Percentiles rank a stretch among this genome's conserved stretches.
Conservation (phyloP, 2,888 invertebrate genomes). For the Eristalinus aeneus region DNA sequence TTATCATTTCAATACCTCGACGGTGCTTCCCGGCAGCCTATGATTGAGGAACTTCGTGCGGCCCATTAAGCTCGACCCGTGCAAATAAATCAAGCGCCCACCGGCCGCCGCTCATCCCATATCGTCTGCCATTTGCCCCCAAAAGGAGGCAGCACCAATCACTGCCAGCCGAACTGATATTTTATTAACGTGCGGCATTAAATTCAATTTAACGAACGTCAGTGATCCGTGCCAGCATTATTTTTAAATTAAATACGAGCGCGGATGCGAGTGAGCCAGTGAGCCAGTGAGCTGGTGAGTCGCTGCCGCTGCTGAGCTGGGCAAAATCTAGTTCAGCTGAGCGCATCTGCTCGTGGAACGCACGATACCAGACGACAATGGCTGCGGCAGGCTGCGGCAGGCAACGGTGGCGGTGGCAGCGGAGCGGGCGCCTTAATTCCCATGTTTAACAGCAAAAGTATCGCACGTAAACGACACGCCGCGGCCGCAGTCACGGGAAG, state of each 20-base stretch:
- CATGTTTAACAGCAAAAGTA: slow-evolving; percentile 68
- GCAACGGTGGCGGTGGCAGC: not conserved
- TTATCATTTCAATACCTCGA: slow-evolving; percentile 52
- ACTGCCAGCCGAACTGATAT: slow-evolving; percentile 59
- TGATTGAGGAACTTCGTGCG: slow-evolving; percentile 62
- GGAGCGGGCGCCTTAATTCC: slow-evolving; percentile 62
- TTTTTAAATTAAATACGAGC: slow-evolving; percentile 62
- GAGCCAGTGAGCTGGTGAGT: not conserved
- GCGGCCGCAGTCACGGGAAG: slow-evolving; percentile 21
- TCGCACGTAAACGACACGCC: slow-evolving; percentile 68
- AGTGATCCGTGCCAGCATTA: slow-evolving; percentile 59
- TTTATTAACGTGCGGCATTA: slow-evolving; percentile 68
- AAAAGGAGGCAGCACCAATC: slow-evolving; percentile 58
- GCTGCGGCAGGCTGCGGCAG: not conserved
- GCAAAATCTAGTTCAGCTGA: slow-evolving; percentile 53
- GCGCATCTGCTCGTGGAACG: slow-evolving; percentile 41
- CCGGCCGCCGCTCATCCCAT: slow-evolving; percentile 11
- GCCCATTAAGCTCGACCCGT: slow-evolving; percentile 50
- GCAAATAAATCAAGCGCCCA: slow-evolving; percentile 52
- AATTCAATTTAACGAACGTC: slow-evolving; percentile 67
- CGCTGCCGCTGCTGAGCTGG: slow-evolving; percentile 35
- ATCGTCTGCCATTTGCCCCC: slow-evolving; percentile 13
- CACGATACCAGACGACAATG: slow-evolving; percentile 63
- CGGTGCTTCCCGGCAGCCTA: slow-evolving; percentile 5
- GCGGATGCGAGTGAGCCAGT: not conserved